Base-by-base conservation (phyloP, 2,888 invertebrate species). In the Clivina fossor region DNA sequence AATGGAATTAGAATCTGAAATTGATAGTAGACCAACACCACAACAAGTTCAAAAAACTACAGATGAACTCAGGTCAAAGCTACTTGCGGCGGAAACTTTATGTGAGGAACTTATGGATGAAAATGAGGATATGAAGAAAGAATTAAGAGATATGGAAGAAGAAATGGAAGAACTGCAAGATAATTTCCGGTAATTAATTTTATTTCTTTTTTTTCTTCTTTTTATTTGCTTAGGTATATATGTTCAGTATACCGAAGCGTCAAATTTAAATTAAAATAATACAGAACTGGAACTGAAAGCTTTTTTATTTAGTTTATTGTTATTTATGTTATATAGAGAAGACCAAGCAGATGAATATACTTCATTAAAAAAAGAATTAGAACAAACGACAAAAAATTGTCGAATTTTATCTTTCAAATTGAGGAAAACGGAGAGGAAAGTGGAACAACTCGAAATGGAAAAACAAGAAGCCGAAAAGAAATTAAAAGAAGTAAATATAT, bases 151-250 rank as follows among this genome's bases (percentile, higher is more conserved):
- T 67, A 80, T 98, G 67, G 96, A 96, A 70, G 90, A 93, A 61
- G 99, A 99, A 77, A 95, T 99, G 75, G 98, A 99, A 69, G 99
- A 99, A 75, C 88, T 99, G 86, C 97, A 98, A 72, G 98, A 98
- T 70, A 93, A 90, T 70, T 94, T 93, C 73, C 84, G 89, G 80
- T 85, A 71, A 26, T 47, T 32, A 38, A 9, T 32, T 26, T 18
- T 35, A 28, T 54, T 13, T 20, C 4, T 19, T 8, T 47, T 18
- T n/a, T n/a, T n/a, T n/a, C n/a, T n/a, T n/a, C n/a, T n/a, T n/a
- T n/a, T 33, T 15, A 5, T 7, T 16, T 24, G 11, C 13, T 33
- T 7, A 46, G 20, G 40, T 5, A 43, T 16, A 28, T 15, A 8
- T 37, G 37, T 2, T 2, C 9, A 30, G 11, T n/a, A n/a, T n/a